A percentile compares a stretch with the other conserved stretches of the same genome.
Evolutionary conservation across 2,113 vertebrate species (phyloP).

Genomic region (Pycnonotus jocosus): DNA sequence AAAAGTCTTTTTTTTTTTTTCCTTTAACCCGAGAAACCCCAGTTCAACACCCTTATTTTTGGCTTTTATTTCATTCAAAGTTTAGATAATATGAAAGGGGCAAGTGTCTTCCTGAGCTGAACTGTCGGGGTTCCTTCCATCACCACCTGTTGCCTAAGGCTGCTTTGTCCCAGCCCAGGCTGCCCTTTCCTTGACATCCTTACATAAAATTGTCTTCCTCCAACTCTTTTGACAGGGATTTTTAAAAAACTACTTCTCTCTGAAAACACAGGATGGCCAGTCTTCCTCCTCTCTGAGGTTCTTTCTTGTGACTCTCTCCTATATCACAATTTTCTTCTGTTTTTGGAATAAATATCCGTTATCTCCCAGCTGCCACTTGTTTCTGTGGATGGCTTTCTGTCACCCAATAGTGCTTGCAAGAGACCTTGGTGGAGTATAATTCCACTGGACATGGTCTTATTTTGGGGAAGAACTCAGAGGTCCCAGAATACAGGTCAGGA

Average conservation of each 20-base stretch:
- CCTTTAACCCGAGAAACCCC: fast-evolving
- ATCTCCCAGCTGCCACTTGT: neutral
- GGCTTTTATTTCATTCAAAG: neutral
- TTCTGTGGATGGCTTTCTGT: neutral
- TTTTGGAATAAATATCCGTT: neutral
- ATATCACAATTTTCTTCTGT: neutral
- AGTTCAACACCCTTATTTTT: neutral
- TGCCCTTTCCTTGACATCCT: neutral
- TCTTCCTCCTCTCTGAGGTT: neutral
- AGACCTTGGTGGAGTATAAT: neutral
- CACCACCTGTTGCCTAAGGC: neutral
- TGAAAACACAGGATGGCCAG: neutral
- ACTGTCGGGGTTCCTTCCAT: neutral
- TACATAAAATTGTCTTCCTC: neutral
- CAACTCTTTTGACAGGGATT: neutral
- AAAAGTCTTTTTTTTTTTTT: neutral
- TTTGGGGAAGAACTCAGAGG: neutral
- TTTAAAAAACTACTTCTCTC: neutral
- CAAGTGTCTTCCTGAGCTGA: neutral
- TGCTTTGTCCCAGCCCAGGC: neutral
- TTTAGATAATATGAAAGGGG: neutral
- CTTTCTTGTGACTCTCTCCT: neutral
- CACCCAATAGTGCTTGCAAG: neutral
- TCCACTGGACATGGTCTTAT: too few species aligned
- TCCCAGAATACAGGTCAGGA: neutral